Evolutionary conservation across 2,888 invertebrate species (phyloP), one percentile per base, ranked within the genome.

Genomic region (Thyatira batis): DNA sequence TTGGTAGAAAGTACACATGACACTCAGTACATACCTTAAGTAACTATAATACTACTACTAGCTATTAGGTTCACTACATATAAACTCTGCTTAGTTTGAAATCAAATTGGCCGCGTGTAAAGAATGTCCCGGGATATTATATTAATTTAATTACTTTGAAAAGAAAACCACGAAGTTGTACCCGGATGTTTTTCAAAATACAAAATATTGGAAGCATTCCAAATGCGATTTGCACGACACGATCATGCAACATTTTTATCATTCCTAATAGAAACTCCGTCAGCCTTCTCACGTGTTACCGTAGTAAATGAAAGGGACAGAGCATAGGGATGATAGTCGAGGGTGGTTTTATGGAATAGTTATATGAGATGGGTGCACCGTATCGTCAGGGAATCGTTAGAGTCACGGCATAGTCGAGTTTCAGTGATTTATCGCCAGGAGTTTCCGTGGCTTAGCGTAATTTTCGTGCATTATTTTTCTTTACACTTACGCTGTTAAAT

Each of bases 341-440:
- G 43, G 20, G 10, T 43, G 43, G n/a, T 20, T 2, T 13, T 13
- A 43, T 28, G 48, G 9, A 48, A 23, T 13, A 17, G 3, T 53
- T n/a, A n/a, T n/a, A n/a, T n/a, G n/a, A 54, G 60, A 53, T 54
- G 49, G 56, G 54, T 54, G 51, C 51, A 23, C 43, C 39, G 52
- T 49, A 50, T 53, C 54, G 54, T 39, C 55, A 58, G 57, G 58
- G 50, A 58, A 66, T 67, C 51, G 60, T 43, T 25, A 45, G 39
- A 58, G 63, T 56, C 61, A 63, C 63, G 62, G 57, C 48, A 65
- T 54, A 55, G 45, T 52, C 51, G 48, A 51, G 48, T 59, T 60
- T 45, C 55, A 53, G 57, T 71, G 69, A 73, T 73, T 68, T 73
- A 73, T 67, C 27, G 65, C 54, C 3, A 51, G 20, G 25, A 53